A percentile compares a stretch with the other conserved stretches of the same genome.
Evolutionary conservation across 1,140 invertebrate species (phyloP).

Genomic region (Nylanderia fulva): DNA sequence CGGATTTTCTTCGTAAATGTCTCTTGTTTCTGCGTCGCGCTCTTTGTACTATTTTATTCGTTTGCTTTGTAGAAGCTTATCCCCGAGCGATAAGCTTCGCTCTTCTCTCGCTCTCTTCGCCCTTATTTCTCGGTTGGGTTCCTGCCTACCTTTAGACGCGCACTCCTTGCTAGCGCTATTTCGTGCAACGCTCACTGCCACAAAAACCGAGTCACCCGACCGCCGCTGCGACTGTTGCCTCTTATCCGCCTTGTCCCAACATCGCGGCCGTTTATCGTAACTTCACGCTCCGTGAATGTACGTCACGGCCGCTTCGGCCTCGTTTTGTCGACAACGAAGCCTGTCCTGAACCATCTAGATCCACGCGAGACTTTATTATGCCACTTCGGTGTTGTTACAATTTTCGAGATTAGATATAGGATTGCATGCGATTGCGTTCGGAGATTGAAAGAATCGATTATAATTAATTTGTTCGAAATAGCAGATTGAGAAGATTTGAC

Average conservation of each 20-base stretch:
- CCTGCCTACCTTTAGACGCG: slow-evolving; percentile 46
- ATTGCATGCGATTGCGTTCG: slow-evolving; percentile 43
- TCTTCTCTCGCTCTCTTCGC: neutral
- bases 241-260: slow-evolving; percentile 61
- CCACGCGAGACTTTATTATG: slow-evolving; percentile 37
- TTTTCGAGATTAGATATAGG: slow-evolving; percentile 39
- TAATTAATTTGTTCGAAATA: neutral
- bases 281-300: slow-evolving; percentile 70
- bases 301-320: slow-evolving; percentile 59
- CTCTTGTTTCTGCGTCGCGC: neutral
- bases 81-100: slow-evolving; percentile 48
- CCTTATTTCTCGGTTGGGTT: slow-evolving; percentile 55
- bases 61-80: slow-evolving; percentile 31
- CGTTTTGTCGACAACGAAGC: slow-evolving; percentile 55
- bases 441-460: slow-evolving; percentile 42
- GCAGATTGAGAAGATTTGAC: neutral
- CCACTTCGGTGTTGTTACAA: slow-evolving; percentile 23
- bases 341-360: slow-evolving; percentile 50
- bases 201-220: slow-evolving; percentile 55
- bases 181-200: slow-evolving; percentile 50
- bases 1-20: slow-evolving; percentile 1
- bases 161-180: slow-evolving; percentile 43
- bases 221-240: slow-evolving; percentile 41
- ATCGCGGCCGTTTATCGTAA: slow-evolving; percentile 70
- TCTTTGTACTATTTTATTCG: slow-evolving; percentile 52